A percentile compares a stretch with the other conserved stretches of the same genome.
These are phyloP conservation scores for Drosophila meridiana DNA, from an alignment of 2,888 invertebrate species.

Conservation along the genomic window DNA sequence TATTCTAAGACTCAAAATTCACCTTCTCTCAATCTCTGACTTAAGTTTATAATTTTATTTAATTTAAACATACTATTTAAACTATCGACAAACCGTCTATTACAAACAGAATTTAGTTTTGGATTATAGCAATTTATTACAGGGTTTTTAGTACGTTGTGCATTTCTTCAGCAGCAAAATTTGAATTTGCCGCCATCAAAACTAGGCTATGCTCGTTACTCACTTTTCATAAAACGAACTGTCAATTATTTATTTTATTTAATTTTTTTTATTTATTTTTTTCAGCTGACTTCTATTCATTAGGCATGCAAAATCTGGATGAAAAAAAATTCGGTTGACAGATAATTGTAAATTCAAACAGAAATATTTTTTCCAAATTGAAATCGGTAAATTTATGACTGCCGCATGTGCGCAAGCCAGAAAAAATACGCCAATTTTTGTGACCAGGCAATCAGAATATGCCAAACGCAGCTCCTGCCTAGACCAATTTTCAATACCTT, in stretches of 20 bases:
- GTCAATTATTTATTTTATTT: conserved; percentile 5
- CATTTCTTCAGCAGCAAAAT: not conserved
- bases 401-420: too few species aligned
- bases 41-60: too few species aligned
- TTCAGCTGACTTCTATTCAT: not conserved
- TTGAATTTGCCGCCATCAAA: not conserved
- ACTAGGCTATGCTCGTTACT: conserved; percentile 8
- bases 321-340: not conserved
- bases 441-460: conserved; percentile 58
- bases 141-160: not conserved
- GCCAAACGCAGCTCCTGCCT: conserved; percentile 53
- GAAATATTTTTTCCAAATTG: conserved; percentile 1
- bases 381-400: not conserved
- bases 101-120: not conserved
- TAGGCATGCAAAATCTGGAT: not conserved
- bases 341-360: conserved; percentile 1
- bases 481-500: conserved; percentile 45
- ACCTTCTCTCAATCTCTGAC: too few species aligned
- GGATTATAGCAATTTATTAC: not conserved
- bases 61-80: too few species aligned
- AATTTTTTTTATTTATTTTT: not conserved
- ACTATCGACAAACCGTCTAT: not conserved
- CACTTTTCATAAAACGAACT: conserved; percentile 11
- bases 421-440: conserved; percentile 52
- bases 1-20: not conserved